Base-by-base conservation (phyloP, 2,888 invertebrate genomes). In the Gandaritis pyraliata region DNA sequence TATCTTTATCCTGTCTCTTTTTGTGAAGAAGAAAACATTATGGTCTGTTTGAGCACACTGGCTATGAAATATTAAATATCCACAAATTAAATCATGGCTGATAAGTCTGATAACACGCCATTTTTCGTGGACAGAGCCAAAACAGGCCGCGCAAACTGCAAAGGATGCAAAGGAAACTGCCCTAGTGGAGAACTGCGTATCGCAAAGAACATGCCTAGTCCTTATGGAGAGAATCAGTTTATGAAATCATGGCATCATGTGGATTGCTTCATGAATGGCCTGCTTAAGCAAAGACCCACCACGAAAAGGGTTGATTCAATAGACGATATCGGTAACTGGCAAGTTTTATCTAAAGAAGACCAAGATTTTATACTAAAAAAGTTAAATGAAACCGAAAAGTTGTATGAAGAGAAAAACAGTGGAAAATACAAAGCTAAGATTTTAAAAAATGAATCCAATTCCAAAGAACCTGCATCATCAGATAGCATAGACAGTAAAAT, bases 181-280 rank as follows among this genome's bases (percentile, higher is more conserved):
- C 94, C 94, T 0, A 94, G 94, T 76, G 96, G 95, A 18, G 93
- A 94, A 62, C 77, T 97, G 47, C 93, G 98, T 60, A 88, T 98
- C 48, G 97, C 96, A 0, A 97, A 97, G 83, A 69, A 97, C 15
- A 94, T 94, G 4, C 87, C 95, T 0, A 98, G 97, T 85, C 97
- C 96, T 0, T 97, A 97, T 77, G 94, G 90, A 12, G 94, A 94
- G 16, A 94, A 94, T 0, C 95, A 92, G 68, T 82, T 95, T 73
- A 97, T 98, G 96, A 98, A 97, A 82, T 94, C 94, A 70, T 98
- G 97, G 96, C 94, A 95, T 81, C 98, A 98, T 77, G 87, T 96
- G 0, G 89, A 94, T 61, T 98, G 98, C 75, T 86, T 98, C 5
- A 96, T 97, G 92, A 95, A 97, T 78, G 93, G 94, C 13, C 95